Percentiles rank a stretch among this genome's conserved stretches.
Conservation (phyloP, 2,888 invertebrate species). For the Tipula confusa region DNA sequence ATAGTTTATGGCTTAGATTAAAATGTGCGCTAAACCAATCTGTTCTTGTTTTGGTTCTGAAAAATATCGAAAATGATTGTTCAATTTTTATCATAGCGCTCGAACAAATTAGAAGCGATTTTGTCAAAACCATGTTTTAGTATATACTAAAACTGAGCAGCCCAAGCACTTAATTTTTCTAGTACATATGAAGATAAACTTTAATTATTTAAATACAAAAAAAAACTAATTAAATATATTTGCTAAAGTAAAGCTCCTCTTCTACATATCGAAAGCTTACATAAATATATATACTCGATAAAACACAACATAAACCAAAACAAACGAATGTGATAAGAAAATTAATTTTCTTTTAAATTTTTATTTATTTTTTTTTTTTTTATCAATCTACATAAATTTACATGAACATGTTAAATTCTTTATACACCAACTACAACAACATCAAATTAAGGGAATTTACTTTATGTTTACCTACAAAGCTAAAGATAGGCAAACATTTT, state of each 20-base stretch:
- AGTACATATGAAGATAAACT: neutral
- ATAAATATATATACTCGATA: neutral
- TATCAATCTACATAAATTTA: neutral
- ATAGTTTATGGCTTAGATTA: too few relatives aligned
- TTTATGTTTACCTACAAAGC: neutral
- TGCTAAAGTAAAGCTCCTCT: neutral
- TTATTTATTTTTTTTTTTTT: neutral
- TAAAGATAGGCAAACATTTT: neutral
- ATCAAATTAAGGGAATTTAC: neutral
- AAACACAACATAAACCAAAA: neutral
- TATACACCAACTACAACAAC: too few relatives aligned
- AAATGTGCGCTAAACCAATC: too few relatives aligned
- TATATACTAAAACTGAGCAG: too few relatives aligned
- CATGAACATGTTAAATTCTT: neutral
- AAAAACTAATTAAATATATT: neutral
- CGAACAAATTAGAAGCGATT: too few relatives aligned
- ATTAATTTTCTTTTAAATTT: neutral
- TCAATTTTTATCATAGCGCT: too few relatives aligned
- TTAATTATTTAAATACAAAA: neutral
- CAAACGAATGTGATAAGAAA: neutral
- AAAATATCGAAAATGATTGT: too few relatives aligned
- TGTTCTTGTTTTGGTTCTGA: too few relatives aligned
- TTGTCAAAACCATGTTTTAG: too few relatives aligned
- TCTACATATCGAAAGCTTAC: neutral
- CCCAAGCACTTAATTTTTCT: too few relatives aligned